A percentile compares a stretch with the other conserved stretches of the same genome.
phyloP scores from a whole-genome alignment of 2,113 vertebrate genomes.

The Lampris incognitus region DNA sequence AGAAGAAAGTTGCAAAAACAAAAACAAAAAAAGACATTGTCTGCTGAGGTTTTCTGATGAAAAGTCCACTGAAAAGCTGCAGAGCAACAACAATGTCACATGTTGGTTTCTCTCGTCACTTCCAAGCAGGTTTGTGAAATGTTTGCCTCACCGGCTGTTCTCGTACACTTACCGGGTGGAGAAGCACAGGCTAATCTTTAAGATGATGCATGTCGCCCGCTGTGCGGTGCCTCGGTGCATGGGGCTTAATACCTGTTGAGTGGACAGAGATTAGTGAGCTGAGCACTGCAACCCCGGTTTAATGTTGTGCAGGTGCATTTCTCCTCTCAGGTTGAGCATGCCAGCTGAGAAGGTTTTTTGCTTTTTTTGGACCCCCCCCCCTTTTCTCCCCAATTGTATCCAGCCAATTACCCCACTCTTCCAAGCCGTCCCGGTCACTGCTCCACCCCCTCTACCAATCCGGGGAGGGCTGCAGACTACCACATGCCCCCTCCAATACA shows the following conservation, averaged over 20 bases:
- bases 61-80: background rate
- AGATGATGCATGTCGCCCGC: slow-evolving; percentile 40
- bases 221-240: slow-evolving; percentile 46
- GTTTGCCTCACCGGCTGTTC: slow-evolving; percentile 22
- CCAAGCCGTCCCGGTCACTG: too few relatives aligned
- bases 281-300: slow-evolving; percentile 56
- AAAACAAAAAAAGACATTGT: background rate
- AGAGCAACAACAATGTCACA: slow-evolving; percentile 15
- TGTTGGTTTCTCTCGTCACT: slow-evolving; percentile 24
- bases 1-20: slow-evolving; percentile 28
- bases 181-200: slow-evolving; percentile 46
- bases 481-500: too few relatives aligned
- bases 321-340: slow-evolving; percentile 52
- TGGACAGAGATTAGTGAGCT: slow-evolving; percentile 70
- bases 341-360: slow-evolving; percentile 50
- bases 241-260: slow-evolving; percentile 76
- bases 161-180: slow-evolving; percentile 11
- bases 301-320: slow-evolving; percentile 66
- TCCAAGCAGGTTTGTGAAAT: slow-evolving; percentile 23
- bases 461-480: too few relatives aligned
- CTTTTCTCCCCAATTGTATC: too few relatives aligned
- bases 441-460: too few relatives aligned
- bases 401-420: too few relatives aligned
- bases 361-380: too few relatives aligned
- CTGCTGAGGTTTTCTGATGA: slow-evolving; percentile 3